Percentiles rank a stretch among this genome's conserved stretches.
phyloP scores from a whole-genome alignment of 2,888 invertebrate genomes.

The Oithona nana region DNA sequence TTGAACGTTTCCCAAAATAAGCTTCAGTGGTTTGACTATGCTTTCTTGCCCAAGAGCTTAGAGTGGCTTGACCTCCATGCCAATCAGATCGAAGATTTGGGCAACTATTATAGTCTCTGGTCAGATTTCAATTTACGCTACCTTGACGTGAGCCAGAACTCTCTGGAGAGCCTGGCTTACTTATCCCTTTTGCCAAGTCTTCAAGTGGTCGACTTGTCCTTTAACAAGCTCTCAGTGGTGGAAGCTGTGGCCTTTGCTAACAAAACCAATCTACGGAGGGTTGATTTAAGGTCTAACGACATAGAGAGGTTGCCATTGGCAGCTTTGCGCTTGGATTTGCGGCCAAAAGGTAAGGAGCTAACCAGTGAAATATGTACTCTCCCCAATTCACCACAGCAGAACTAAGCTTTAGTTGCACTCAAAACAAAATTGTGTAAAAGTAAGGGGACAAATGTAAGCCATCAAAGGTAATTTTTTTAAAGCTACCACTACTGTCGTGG shows the following conservation, averaged over 20 bases:
- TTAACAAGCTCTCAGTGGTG: slow-evolving; percentile 30
- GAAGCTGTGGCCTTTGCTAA: slow-evolving; percentile 74
- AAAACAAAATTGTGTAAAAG: no score
- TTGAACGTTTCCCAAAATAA: slow-evolving; percentile 78
- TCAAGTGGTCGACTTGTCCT: slow-evolving; percentile 9
- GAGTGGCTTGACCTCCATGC: slow-evolving; percentile 78
- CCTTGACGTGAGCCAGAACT: slow-evolving; percentile 72
- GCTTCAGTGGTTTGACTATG: slow-evolving; percentile 70
- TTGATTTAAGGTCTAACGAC: slow-evolving; percentile 79
- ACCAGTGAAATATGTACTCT: no score
- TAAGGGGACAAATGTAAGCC: no score
- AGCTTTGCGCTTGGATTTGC: not conserved
- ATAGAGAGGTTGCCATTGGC: slow-evolving; percentile 36
- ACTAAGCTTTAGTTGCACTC: no score
- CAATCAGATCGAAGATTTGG: slow-evolving; percentile 57
- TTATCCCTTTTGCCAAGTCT: slow-evolving; percentile 40
- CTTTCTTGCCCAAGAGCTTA: slow-evolving; percentile 55
- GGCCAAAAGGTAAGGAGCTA: not conserved
- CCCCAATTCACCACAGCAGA: no score
- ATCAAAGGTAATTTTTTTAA: not conserved
- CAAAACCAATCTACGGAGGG: slow-evolving; percentile 69
- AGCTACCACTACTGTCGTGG: not conserved
- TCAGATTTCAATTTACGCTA: slow-evolving; percentile 54
- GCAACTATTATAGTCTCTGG: slow-evolving; percentile 29
- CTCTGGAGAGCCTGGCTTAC: slow-evolving; percentile 40